A percentile compares a stretch with the other conserved stretches of the same genome.
Conservation (phyloP, 2,888 invertebrate species). For the Ormyrus nitidulus region DNA sequence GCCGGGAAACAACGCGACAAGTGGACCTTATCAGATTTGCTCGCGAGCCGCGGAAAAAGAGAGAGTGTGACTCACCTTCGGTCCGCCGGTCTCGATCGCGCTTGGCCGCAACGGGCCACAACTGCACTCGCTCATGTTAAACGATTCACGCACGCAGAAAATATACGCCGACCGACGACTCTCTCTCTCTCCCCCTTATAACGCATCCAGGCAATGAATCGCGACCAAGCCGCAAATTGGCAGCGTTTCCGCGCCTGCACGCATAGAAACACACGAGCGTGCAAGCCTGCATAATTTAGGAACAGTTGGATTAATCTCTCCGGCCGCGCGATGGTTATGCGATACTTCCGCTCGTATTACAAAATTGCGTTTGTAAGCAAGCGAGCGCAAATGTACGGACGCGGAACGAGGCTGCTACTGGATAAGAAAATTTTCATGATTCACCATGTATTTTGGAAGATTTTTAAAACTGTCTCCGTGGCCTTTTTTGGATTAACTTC, state of each 20-base stretch:
- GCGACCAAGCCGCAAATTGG: slow-evolving; percentile 31
- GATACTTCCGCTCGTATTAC: slow-evolving; percentile 29
- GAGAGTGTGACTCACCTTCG: too few species aligned
- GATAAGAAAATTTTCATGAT: too few species aligned
- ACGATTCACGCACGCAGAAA: slow-evolving; percentile 39
- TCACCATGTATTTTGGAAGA: too few species aligned
- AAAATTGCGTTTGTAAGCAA: not conserved
- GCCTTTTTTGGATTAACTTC: too few species aligned
- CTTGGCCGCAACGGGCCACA: not conserved
- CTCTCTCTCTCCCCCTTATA: not conserved
- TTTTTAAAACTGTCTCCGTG: too few species aligned
- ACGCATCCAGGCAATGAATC: slow-evolving; percentile 14
- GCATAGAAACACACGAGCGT: not conserved
- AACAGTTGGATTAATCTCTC: slow-evolving; percentile 30
- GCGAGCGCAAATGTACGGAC: too few species aligned
- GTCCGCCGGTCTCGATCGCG: not conserved
- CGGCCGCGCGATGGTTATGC: slow-evolving; percentile 18
- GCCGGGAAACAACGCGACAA: too few species aligned
- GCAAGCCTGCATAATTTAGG: slow-evolving; percentile 32
- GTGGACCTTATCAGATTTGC: too few species aligned
- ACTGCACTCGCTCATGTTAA: not conserved
- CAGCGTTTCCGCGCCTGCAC: slow-evolving; percentile 29
- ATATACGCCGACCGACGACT: not conserved
- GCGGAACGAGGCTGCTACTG: too few species aligned
- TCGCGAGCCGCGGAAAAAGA: too few species aligned